Evolutionary conservation across 2,113 vertebrate genomes (phyloP), one percentile per base, ranked within the genome.

Genomic region (Osmerus mordax): DNA sequence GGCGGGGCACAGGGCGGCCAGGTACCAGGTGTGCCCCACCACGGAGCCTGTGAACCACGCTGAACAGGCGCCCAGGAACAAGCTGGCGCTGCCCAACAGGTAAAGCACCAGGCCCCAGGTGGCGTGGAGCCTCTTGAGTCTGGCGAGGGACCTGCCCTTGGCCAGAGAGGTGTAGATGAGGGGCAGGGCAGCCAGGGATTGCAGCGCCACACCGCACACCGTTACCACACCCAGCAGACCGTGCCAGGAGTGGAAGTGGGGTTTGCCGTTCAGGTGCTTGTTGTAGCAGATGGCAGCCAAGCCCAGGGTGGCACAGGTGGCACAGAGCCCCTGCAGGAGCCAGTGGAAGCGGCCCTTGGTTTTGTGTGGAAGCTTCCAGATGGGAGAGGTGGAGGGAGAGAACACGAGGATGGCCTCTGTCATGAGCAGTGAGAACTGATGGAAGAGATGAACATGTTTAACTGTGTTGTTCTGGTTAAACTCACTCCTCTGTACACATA

Each of bases 391-490:
- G 68, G 95, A 91, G 0, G 95, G 96, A 2, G 96, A 98, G 87
- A 98, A 97, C 3, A 96, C 85, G 68, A 99, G 91, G 59, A 99
- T 79, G 13, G 96, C 97, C 80, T 99, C 95, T 0, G 96, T 98
- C 96, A 98, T 96, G 85, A 98, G 90, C 80, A 98, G 92, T 51
- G 93, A 95, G 83, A 99, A 98, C 97, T 99, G 87, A 12, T 15
- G 23, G 18, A 47, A 47, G 41, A 47, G 41, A 47, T 6, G n/a
- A 56, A 56, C 55, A 58, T 47, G 6, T 11, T 41, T 59, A 51
- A 21, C 7, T 3, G 18, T 21, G 58, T 19, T 62, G n/a, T 62
- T 61, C 19, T 3, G 51, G 4, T 62, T 62, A 13, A 8, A 64
- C 1, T n/a, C 21, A 6, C 19, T 65, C 32, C 32, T 36, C 41